Base-by-base conservation (phyloP, 2,888 invertebrate genomes). In the Clepsis dumicolana region DNA sequence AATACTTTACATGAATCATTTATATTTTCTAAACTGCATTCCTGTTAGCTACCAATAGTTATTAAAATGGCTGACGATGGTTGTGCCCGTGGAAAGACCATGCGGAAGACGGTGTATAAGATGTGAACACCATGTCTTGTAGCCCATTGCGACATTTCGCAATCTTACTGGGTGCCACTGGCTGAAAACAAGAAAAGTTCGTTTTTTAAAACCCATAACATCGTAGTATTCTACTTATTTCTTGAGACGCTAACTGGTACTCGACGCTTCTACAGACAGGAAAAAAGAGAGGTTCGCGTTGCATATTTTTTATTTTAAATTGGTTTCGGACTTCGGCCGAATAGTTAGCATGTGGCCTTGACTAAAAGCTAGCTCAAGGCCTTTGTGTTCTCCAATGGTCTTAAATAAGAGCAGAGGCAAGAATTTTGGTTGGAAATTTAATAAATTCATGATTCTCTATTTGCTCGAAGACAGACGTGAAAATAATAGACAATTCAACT, bases 51-150 rank as follows among this genome's bases (percentile, higher is more conserved):
- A n/a, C 10, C 7, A 5, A 56, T 32, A 16, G 16, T 32, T 2
- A 48, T 54, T 57, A 60, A 74, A 60, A 72, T 3, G 78, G 74
- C 0, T 70, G 69, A 32, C 74, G 70, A 21, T 76, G 72, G 7
- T 64, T 64, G 32, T 75, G 75, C 41, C 91, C 91, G 70, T 92
- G 91, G 70, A 93, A 93, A 0, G 87, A 82, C 93, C 93, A 89
- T n/a, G 89, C 84, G 12, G 88, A 78, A 12, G 89, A 80, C 1
- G 80, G 77, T 12, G 87, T 81, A 72, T 87, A 88, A 0, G 90
- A 78, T 1, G 91, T 86, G 63, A 80, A 90, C 18, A 84, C 80
- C 72, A 87, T 76, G 72, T 93, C 93, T 79, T 93, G 93, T 63
- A 93, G 77, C n/a, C 93, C 93, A 74, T 93, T 93, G 57, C 91